Percentiles rank a stretch among this genome's conserved stretches.
Conservation (phyloP, 2,113 vertebrate genomes). For the Calyptomena viridis region DNA sequence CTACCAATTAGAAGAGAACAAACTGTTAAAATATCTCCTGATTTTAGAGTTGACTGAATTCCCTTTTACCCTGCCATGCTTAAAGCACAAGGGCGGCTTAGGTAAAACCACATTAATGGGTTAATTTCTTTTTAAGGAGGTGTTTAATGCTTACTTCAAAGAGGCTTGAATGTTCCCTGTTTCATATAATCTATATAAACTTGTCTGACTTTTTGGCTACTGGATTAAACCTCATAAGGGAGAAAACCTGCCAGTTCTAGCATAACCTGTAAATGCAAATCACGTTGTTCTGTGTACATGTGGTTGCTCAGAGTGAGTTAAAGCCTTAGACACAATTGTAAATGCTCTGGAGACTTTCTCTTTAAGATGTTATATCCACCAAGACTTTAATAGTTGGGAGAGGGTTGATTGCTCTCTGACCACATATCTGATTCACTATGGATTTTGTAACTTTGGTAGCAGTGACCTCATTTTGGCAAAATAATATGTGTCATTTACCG, state of each 20-base stretch:
- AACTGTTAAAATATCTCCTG: background rate
- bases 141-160: background rate
- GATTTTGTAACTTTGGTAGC: conserved; percentile 65
- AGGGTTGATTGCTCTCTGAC: conserved; percentile 53
- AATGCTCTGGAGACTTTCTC: conserved; percentile 1
- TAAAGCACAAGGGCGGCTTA: background rate
- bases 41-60: background rate
- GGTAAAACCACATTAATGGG: background rate
- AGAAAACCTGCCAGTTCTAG: background rate
- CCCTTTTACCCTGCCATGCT: background rate
- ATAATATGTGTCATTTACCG: conserved; percentile 59
- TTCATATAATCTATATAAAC: background rate
- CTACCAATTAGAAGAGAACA: background rate
- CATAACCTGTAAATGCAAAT: background rate
- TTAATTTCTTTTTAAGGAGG: background rate
- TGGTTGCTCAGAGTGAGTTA: background rate
- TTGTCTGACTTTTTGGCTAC: background rate
- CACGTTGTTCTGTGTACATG: background rate
- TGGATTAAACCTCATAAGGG: background rate
- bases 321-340: background rate
- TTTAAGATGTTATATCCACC: conserved; percentile 35
- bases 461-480: conserved; percentile 70
- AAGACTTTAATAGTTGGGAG: conserved; percentile 2
- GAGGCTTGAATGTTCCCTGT: background rate
- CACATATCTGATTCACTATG: conserved; percentile 60